Base-by-base conservation (phyloP, 2,113 vertebrate genomes). In the Furnarius figulus region DNA sequence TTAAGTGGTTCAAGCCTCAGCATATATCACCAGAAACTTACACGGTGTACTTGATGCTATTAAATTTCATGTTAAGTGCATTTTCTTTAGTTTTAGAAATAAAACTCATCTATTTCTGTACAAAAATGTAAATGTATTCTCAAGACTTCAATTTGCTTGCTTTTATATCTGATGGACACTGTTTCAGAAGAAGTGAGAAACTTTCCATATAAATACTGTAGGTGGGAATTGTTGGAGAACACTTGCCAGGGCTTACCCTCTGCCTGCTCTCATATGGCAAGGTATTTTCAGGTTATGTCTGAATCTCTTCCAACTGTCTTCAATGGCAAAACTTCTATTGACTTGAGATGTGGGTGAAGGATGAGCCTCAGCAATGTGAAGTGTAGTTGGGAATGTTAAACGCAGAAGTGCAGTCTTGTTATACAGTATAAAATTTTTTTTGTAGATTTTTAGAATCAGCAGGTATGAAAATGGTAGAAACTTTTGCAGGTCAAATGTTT, bases 61-160 rank as follows among this genome's bases (percentile, higher is more conserved):
- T 61, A 56, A 33, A 47, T 71, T 62, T 28, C 11, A 30, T 2
- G 3, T 52, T 39, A 68, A 74, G 21, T 12, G n/a, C 6, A 8
- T 56, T 81, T 80, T 59, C 9, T 39, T 70, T 77, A 30, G 12
- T 53, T 81, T 74, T 49, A 59, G 35, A 52, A 37, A 52, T 39
- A 50, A 28, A 62, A 5, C 0, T 5, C 8, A 8, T 56, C 30
- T 46, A 1, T 52, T 67, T 12, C 22, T 12, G 79, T 44, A 35
- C 28, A 62, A 58, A 75, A 75, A 67, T 20, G 15, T 46, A 59
- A 75, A 47, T 19, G 11, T 33, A 22, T 37, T 6, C 11, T 14
- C 17, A 30, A 52, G 42, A 67, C 22, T 53, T 67, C 16, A 10
- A 12, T 79, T 67, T 82, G 5, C 42, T 74, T 61, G 13, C 53